These are phyloP conservation scores for Calephelis nemesis DNA, from an alignment of 1,140 invertebrate genomes.

Conservation along the genomic window DNA sequence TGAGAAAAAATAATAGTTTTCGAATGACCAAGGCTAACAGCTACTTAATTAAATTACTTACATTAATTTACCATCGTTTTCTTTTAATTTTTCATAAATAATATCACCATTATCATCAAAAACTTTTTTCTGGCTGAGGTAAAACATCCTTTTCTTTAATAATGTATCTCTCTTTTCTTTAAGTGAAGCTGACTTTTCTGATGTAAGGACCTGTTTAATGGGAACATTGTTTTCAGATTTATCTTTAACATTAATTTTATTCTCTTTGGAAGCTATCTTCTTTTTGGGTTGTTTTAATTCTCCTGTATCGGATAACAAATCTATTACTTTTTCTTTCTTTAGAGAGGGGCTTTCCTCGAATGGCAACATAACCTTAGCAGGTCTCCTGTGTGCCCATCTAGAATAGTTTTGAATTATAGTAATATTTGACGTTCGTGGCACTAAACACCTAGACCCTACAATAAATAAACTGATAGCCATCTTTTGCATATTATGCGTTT, in stretches of 20 bases:
- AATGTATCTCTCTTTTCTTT: conserved; percentile 52
- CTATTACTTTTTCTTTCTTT: conserved; percentile 66
- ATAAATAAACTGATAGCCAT: conserved; percentile 15
- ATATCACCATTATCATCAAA: conserved; percentile 78
- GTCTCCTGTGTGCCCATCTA: conserved; percentile 62
- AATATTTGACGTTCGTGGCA: conserved; percentile 20
- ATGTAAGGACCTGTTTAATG: conserved; percentile 16
- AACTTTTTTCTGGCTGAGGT: conserved; percentile 69
- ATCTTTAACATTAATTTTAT: conserved; percentile 13
- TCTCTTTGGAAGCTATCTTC: conserved; percentile 21
- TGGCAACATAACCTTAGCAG: conserved; percentile 59
- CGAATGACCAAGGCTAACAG: no score
- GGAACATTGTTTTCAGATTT: not conserved
- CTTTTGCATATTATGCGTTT: no score
- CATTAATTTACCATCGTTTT: conserved; percentile 77
- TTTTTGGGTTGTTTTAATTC: conserved; percentile 24
- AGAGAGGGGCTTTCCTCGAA: conserved; percentile 50
- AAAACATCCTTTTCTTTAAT: conserved; percentile 55
- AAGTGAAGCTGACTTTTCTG: conserved; percentile 44
- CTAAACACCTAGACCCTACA: conserved; percentile 42
- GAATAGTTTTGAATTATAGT: conserved; percentile 47
- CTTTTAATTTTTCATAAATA: conserved; percentile 78
- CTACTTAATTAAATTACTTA: conserved; percentile 35
- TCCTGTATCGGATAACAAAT: conserved; percentile 39
- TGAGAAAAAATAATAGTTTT: no score